Evolutionary conservation across 92 coral and sea anemone genomes (phyloP).

Genomic region (Actinostola sp.): DNA sequence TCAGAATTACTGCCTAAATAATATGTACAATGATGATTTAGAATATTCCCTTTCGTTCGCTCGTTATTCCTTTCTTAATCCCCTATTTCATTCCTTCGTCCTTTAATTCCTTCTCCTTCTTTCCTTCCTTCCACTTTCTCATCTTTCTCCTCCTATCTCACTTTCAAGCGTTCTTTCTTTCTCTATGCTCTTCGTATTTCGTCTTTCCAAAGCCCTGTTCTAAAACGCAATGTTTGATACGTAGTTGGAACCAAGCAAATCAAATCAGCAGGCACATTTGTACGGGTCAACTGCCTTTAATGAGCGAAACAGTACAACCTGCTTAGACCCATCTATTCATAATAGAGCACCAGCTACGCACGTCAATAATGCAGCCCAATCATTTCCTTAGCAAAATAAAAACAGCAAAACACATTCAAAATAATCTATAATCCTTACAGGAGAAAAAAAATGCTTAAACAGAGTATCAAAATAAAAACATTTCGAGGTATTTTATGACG

Average conservation of each 20-base stretch:
- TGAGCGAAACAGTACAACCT: conserved; percentile 13
- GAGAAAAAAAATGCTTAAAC: too few species aligned
- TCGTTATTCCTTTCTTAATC: too few species aligned
- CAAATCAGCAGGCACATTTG: background rate
- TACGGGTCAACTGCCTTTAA: conserved; percentile 1
- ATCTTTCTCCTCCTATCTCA: background rate
- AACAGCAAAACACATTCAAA: background rate
- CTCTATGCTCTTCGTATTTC: too few species aligned
- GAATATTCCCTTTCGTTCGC: too few species aligned
- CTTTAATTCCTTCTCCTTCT: too few species aligned
- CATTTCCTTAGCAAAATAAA: background rate
- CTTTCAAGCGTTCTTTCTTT: too few species aligned
- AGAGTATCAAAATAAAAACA: too few species aligned
- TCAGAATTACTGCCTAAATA: too few species aligned
- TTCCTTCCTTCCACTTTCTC: background rate
- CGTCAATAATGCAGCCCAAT: conserved; percentile 21
- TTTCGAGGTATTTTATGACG: background rate
- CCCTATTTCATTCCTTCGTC: too few species aligned
- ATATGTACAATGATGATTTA: too few species aligned
- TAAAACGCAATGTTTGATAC: too few species aligned
- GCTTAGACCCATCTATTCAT: background rate
- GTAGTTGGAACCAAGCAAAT: background rate
- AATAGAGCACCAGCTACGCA: conserved; percentile 8
- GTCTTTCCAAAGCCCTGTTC: background rate
- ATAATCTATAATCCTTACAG: background rate